Evolutionary conservation across 2,888 invertebrate genomes (phyloP).

Genomic region (Prosapia bicincta): DNA sequence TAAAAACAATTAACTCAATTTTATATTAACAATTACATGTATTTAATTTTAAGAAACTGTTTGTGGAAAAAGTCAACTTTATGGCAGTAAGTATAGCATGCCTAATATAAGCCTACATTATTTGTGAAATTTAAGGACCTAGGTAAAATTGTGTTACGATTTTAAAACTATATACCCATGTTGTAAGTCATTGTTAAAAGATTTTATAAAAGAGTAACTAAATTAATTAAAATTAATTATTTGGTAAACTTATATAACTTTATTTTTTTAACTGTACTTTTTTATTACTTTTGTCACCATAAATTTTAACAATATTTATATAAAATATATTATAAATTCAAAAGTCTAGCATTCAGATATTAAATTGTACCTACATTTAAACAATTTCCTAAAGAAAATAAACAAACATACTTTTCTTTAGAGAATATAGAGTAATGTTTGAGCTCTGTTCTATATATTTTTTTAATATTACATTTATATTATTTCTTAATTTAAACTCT

Average conservation of each 20-base stretch:
- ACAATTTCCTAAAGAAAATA: neutral
- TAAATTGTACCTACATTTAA: neutral
- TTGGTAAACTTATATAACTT: too few species aligned
- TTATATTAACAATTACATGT: too few species aligned
- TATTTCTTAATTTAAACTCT: neutral
- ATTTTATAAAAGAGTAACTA: too few species aligned
- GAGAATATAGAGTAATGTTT: neutral
- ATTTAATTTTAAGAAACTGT: too few species aligned
- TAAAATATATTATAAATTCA: constrained; percentile 2
- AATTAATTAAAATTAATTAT: too few species aligned
- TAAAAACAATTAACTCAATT: neutral
- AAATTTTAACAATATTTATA: neutral
- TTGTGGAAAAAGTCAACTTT: too few species aligned
- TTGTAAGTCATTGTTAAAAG: too few species aligned
- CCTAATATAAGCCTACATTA: neutral
- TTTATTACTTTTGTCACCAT: neutral
- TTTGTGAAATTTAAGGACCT: neutral
- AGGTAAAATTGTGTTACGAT: neutral
- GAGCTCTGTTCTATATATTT: neutral
- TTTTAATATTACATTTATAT: neutral
- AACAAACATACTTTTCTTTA: neutral
- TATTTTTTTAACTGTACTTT: too few species aligned
- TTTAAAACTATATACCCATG: too few species aligned
- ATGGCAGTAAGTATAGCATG: neutral
- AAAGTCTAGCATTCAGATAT: neutral